Percentiles rank a stretch among this genome's conserved stretches.
Evolutionary conservation across 2,113 vertebrate species (phyloP).

Genomic region (Xenopus borealis): DNA sequence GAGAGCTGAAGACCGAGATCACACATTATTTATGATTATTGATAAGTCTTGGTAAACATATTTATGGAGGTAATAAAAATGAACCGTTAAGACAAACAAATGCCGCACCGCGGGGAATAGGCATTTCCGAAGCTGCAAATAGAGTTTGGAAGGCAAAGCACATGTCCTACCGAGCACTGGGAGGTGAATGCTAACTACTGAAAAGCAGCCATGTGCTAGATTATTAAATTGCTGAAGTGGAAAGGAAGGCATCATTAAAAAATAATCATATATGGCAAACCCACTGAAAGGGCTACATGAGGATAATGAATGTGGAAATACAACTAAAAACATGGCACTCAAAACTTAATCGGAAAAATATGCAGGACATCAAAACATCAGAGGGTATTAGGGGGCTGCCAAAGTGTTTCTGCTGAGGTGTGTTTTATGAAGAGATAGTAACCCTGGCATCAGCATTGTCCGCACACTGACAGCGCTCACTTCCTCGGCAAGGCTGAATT

Average conservation of each 20-base stretch:
- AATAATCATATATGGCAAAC: conserved; percentile 91
- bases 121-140: conserved; percentile 85
- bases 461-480: conserved; percentile 76
- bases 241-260: conserved; percentile 92
- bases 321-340: conserved; percentile 84
- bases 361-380: conserved; percentile 88
- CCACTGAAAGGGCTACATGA: conserved; percentile 79
- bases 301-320: conserved; percentile 88
- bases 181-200: conserved; percentile 81
- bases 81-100: conserved; percentile 88
- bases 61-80: conserved; percentile 92
- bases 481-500: conserved; percentile 75
- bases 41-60: conserved; percentile 96
- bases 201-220: conserved; percentile 83
- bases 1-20: conserved; percentile 46
- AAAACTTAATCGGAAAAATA: conserved; percentile 88
- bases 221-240: conserved; percentile 88
- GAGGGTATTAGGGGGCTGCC: conserved; percentile 77
- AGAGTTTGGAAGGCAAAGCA: conserved; percentile 76
- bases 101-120: conserved; percentile 82
- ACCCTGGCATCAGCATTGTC: conserved; percentile 73
- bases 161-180: conserved; percentile 75
- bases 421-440: conserved; percentile 80
- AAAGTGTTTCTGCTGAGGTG: conserved; percentile 77
- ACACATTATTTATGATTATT: conserved; percentile 94